Evolutionary conservation across 2,113 vertebrate species (phyloP).

Genomic region (Elephas maximus): DNA sequence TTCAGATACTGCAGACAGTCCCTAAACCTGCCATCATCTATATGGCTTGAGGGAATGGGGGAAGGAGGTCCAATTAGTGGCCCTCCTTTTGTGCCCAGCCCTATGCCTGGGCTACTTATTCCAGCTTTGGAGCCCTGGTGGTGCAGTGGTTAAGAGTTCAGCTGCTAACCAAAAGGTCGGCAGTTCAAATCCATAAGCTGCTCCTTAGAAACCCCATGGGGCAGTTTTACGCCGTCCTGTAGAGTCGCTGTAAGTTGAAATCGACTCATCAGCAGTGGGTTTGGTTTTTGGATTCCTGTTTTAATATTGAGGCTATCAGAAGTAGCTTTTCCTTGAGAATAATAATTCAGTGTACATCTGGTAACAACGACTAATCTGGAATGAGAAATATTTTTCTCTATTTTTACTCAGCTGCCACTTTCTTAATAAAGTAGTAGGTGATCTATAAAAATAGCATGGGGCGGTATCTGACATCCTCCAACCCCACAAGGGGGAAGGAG

Average conservation of each 20-base stretch:
- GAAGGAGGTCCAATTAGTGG: not conserved
- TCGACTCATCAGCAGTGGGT: no score
- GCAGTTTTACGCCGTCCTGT: no score
- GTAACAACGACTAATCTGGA: constrained; percentile 35
- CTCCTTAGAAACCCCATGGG: not conserved
- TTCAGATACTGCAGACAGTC: not conserved
- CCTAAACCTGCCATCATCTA: not conserved
- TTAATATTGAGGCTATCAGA: constrained; percentile 20
- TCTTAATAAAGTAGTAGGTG: not conserved
- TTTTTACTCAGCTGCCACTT: constrained; percentile 19
- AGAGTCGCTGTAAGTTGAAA: no score
- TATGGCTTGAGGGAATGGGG: not conserved
- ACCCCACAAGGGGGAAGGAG: no score
- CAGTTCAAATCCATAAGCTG: not conserved
- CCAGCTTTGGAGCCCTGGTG: not conserved
- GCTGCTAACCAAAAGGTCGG: not conserved
- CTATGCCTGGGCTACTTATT: not conserved
- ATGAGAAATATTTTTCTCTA: constrained; percentile 22
- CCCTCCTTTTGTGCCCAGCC: not conserved
- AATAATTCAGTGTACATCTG: constrained; percentile 7
- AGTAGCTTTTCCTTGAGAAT: constrained; percentile 11
- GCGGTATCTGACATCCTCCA: no score
- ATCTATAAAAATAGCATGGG: no score
- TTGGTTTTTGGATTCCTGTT: not conserved
- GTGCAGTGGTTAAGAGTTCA: no score